Conservation (phyloP, 2,797 vertebrate genomes). For the Hydrophis major region DNA sequence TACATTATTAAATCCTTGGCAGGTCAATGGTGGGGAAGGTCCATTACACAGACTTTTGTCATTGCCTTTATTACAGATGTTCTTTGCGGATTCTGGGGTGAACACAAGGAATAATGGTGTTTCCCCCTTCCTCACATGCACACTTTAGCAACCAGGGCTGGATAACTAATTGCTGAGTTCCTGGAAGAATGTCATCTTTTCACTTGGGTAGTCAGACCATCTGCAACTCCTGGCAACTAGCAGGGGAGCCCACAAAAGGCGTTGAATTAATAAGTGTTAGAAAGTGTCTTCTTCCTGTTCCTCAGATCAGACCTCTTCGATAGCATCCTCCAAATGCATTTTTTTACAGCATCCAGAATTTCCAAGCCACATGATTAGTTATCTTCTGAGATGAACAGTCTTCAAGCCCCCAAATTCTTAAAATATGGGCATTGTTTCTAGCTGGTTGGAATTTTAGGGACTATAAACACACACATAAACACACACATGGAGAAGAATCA, state of each 20-base stretch:
- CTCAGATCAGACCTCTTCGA: background rate
- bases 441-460: background rate
- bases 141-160: background rate
- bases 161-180: background rate
- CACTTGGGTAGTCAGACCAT: background rate
- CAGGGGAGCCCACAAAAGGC: background rate
- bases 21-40: background rate
- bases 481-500: background rate
- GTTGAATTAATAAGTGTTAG: background rate
- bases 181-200: too few species aligned
- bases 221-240: background rate
- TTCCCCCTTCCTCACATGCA: background rate
- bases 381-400: background rate
- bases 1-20: background rate
- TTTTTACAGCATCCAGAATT: background rate
- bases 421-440: background rate
- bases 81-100: background rate
- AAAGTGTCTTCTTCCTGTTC: background rate
- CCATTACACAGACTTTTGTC: background rate
- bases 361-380: background rate
- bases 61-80: background rate
- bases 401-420: background rate
- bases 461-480: background rate
- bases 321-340: background rate
- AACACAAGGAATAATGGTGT: background rate